Conservation (phyloP, 2,888 invertebrate species). For the Acanthosepion lycidas region DNA sequence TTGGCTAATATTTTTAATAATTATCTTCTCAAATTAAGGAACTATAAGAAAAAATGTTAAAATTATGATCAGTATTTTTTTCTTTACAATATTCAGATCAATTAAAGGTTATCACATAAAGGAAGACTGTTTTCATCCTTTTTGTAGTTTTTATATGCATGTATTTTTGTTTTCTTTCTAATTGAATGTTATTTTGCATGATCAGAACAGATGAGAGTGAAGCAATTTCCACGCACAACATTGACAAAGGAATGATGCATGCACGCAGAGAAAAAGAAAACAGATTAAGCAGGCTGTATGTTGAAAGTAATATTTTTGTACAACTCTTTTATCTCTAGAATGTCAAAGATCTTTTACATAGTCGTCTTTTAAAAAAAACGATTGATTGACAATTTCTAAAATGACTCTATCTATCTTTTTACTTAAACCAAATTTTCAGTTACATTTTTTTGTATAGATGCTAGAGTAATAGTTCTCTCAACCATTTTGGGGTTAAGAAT, state of each 20-base stretch:
- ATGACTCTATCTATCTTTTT: too few species aligned
- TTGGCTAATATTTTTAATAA: too few species aligned
- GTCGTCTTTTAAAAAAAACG: background rate
- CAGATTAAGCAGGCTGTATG: conserved; percentile 49
- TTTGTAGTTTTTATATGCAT: background rate
- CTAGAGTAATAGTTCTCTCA: too few species aligned
- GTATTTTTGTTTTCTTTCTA: background rate
- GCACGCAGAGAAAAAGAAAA: conserved; percentile 44
- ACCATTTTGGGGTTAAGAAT: too few species aligned
- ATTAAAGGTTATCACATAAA: too few species aligned
- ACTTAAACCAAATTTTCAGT: background rate
- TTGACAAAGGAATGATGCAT: background rate
- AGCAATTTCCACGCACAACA: background rate
- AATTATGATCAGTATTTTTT: too few species aligned
- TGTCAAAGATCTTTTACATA: background rate
- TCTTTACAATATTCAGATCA: too few species aligned
- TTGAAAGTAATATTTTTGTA: conserved; percentile 46
- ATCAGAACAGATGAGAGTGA: conserved; percentile 43
- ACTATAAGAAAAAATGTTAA: too few species aligned
- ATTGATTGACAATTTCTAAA: too few species aligned
- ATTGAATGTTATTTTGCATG: conserved; percentile 48
- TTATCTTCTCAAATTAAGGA: too few species aligned
- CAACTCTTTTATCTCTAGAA: background rate
- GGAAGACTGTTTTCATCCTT: background rate
- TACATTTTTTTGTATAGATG: background rate